These are phyloP conservation scores for Siniperca scherzeri DNA, from an alignment of 2,797 vertebrate genomes.

Conservation along the genomic window DNA sequence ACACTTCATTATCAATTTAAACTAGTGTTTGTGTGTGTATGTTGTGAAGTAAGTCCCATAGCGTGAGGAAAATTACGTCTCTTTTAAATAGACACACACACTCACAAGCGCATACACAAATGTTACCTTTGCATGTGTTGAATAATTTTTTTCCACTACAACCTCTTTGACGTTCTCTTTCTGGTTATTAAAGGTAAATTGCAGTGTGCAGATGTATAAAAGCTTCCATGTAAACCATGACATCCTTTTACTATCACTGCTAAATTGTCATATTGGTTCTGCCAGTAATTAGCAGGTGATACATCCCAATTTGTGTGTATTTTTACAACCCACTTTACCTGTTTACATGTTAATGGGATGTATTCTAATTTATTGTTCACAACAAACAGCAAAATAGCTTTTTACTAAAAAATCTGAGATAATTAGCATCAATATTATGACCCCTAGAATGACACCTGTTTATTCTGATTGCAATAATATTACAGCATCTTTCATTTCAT, in stretches of 20 bases:
- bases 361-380: constrained; percentile 58
- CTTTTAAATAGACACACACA: constrained; percentile 17
- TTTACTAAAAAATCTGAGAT: constrained; percentile 52
- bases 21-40: constrained; percentile 5
- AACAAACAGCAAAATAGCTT: constrained; percentile 59
- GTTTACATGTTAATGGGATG: constrained; percentile 69
- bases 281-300: constrained; percentile 75
- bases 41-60: not conserved
- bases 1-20: not conserved
- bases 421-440: constrained; percentile 68
- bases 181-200: constrained; percentile 69
- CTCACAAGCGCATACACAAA: not conserved
- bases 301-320: constrained; percentile 56
- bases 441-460: constrained; percentile 48
- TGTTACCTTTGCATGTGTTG: constrained; percentile 43
- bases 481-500: constrained; percentile 23
- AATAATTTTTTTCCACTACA: constrained; percentile 28
- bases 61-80: constrained; percentile 25
- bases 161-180: constrained; percentile 71
- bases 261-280: constrained; percentile 75
- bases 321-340: constrained; percentile 55
- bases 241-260: constrained; percentile 72
- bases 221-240: constrained; percentile 59
- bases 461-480: constrained; percentile 36
- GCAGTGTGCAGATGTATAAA: constrained; percentile 62